Base-by-base conservation (phyloP, 2,888 invertebrate species). In the Vannuccia rotundouncinata region DNA sequence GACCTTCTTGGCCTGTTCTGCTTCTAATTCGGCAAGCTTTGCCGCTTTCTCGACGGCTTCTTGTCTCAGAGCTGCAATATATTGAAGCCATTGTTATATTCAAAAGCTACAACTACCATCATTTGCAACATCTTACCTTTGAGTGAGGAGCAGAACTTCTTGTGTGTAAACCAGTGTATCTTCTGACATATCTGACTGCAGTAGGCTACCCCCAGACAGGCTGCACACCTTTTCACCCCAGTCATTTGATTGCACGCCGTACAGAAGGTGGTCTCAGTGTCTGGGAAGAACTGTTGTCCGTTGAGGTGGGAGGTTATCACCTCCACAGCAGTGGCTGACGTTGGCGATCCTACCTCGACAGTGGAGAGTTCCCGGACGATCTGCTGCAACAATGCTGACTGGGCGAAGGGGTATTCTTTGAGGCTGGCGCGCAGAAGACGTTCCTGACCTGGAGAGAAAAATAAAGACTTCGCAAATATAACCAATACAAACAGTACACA, bases 181-280 rank as follows among this genome's bases (percentile, higher is more conserved):
- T 94, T 92, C 88, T 99, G 98, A 87, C 99, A 99, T 85, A 93
- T 93, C 82, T 93, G 91, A 88, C 95, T 93, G 89, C 98, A 99
- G 87, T 99, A 99, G 86, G 93, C 92, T 78, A 94, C 94, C 81
- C 29, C 29, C 17, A 31, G 78, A 28, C 80, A 80, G 22, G 59
- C 59, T 17, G 80, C 2, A 29, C 80, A 80, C 27, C n/a, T 1
- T 31, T 80, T 80, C 31, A 45, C 10, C 13, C 1, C 25, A n/a
- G 79, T 75, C 5, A 77, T 31, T 17, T 29, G 22, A 80, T 17
- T 79, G 27, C 78, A 80, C 1, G 80, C 59, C n/a, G 78, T 30
- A 27, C 80, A 80, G 5, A 29, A 30, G 5, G 28, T 60, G 27
- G 25, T 29, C 30, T 77, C 74, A 29, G 28, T 73, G 10, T 78